These are phyloP conservation scores for Eupithecia dodoneata DNA, from an alignment of 2,888 invertebrate genomes.

Conservation along the genomic window DNA sequence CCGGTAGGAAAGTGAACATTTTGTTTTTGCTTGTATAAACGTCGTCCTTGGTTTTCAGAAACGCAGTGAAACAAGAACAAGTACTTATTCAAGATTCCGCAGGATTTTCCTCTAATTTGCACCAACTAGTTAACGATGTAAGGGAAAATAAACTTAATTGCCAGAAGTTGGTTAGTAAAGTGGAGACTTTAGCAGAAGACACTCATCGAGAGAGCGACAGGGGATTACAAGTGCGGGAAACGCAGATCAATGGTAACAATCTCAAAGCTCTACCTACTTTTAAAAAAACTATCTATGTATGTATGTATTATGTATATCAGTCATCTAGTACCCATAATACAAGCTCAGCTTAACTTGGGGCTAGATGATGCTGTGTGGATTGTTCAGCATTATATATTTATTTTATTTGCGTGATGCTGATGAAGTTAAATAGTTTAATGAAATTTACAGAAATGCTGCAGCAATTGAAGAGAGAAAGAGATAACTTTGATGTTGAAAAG, in stretches of 20 bases:
- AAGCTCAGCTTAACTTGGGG: no score
- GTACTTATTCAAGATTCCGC: slow-evolving; percentile 77
- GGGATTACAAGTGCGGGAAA: slow-evolving; percentile 80
- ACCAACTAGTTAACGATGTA: slow-evolving; percentile 74
- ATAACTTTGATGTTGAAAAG: slow-evolving; percentile 83
- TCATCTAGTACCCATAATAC: no score
- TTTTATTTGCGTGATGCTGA: background rate
- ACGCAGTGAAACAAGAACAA: slow-evolving; percentile 81
- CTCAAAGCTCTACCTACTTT: background rate
- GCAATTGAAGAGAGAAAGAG: slow-evolving; percentile 82
- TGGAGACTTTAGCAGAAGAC: slow-evolving; percentile 72
- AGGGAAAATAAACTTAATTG: slow-evolving; percentile 76
- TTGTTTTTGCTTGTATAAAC: background rate
- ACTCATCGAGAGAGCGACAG: slow-evolving; percentile 76
- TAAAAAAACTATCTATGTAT: no score
- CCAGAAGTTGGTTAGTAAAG: slow-evolving; percentile 75
- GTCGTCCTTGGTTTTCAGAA: slow-evolving; percentile 57
- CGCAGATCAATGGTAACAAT: slow-evolving; percentile 78
- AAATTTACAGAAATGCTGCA: slow-evolving; percentile 77
- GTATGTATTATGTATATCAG: no score
- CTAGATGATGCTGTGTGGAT: no score
- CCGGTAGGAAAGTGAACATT: background rate
- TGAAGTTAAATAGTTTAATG: background rate
- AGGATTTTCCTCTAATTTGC: slow-evolving; percentile 79
- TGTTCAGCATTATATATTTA: background rate